These are phyloP conservation scores for Dasysyrphus tricinctus DNA, from an alignment of 2,888 invertebrate genomes.

Conservation along the genomic window DNA sequence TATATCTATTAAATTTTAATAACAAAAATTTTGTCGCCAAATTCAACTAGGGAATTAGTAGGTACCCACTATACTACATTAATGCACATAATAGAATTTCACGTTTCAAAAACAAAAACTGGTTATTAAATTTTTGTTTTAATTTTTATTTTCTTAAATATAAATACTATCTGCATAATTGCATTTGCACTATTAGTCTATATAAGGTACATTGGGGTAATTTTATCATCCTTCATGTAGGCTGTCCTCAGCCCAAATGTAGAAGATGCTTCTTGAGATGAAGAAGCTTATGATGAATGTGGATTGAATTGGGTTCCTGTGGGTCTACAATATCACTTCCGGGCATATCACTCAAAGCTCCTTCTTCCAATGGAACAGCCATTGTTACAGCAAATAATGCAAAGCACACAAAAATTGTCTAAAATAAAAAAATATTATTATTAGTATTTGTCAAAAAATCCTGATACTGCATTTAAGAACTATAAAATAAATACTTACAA, in stretches of 20 bases:
- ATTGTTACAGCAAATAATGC: background rate
- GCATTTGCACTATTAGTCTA: background rate
- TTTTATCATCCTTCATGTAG: background rate
- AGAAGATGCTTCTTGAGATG: background rate
- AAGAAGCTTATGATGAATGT: background rate
- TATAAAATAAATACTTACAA: background rate
- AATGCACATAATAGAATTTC: too few species aligned
- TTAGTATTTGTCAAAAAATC: background rate
- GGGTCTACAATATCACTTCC: background rate
- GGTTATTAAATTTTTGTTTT: background rate
- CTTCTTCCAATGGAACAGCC: background rate
- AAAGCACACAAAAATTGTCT: conserved; percentile 9
- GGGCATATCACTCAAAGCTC: background rate
- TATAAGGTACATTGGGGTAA: background rate
- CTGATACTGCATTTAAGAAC: background rate
- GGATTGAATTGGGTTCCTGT: background rate
- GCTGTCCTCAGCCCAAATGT: background rate
- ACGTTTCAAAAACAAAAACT: too few species aligned
- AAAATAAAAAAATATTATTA: background rate
- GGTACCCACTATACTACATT: too few species aligned
- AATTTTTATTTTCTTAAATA: background rate
- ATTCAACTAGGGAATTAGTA: too few species aligned
- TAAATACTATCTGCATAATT: background rate
- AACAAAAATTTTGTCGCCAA: too few species aligned
- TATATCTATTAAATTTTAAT: too few species aligned